Conservation (phyloP, 2,797 vertebrate genomes). For the Graptemys geographica region DNA sequence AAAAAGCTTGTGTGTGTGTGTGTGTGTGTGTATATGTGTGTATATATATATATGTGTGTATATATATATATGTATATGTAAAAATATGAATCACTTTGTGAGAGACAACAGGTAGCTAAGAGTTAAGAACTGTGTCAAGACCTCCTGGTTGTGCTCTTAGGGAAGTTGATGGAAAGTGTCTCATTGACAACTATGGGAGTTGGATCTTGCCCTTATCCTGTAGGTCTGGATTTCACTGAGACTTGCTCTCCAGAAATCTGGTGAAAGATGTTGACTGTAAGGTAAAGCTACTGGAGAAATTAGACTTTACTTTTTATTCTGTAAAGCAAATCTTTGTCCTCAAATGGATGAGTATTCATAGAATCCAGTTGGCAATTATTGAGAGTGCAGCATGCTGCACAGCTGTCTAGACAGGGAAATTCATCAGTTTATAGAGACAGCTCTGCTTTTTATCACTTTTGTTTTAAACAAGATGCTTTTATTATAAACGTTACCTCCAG, state of each 20-base stretch:
- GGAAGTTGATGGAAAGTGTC: fast-evolving
- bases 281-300: background rate
- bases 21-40: too few relatives aligned
- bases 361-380: background rate
- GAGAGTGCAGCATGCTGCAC: background rate
- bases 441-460: background rate
- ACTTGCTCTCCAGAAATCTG: background rate
- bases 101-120: background rate
- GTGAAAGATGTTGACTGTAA: background rate
- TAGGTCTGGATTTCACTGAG: background rate
- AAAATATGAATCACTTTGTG: too few relatives aligned
- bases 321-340: background rate
- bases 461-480: background rate
- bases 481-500: background rate
- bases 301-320: background rate
- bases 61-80: too few relatives aligned
- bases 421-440: background rate
- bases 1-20: background rate
- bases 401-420: background rate
- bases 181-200: background rate
- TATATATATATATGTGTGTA: too few relatives aligned
- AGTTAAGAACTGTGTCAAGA: background rate
- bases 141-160: background rate
- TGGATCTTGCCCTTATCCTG: background rate
- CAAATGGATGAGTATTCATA: background rate